phyloP scores from a whole-genome alignment of 2,888 invertebrate species.

The Rosalia funebris region DNA sequence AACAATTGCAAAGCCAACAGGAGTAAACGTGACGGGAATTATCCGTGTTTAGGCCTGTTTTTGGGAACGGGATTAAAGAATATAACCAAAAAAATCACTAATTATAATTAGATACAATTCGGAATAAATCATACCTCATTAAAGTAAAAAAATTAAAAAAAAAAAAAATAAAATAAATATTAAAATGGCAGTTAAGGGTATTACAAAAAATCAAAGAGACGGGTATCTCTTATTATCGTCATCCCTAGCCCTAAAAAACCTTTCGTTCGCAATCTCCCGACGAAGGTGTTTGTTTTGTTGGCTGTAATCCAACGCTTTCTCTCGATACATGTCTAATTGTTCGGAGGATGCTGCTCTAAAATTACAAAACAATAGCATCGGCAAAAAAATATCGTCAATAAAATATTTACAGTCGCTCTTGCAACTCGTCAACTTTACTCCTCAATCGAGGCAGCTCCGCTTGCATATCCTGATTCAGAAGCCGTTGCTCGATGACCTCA shows the following conservation, averaged over 20 bases:
- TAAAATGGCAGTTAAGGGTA: neutral
- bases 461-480: constrained; percentile 73
- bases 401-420: constrained; percentile 66
- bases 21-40: too few species aligned
- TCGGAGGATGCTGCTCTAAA: constrained; percentile 52
- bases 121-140: neutral
- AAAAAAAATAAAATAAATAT: constrained; percentile 10
- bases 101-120: neutral
- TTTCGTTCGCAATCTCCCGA: constrained; percentile 67
- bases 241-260: constrained; percentile 64
- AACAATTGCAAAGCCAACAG: too few species aligned
- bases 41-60: too few species aligned
- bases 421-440: constrained; percentile 66
- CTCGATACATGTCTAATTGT: constrained; percentile 66
- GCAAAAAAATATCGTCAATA: constrained; percentile 22
- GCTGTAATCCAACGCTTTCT: constrained; percentile 67
- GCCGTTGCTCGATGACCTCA: constrained; percentile 72
- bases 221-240: constrained; percentile 61
- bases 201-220: constrained; percentile 51
- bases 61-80: neutral
- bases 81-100: neutral
- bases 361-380: constrained; percentile 25
- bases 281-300: constrained; percentile 67
- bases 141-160: too few species aligned
- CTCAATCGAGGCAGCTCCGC: constrained; percentile 71